Conservation (phyloP, 2,113 vertebrate species). For the Elephantulus edwardii region DNA sequence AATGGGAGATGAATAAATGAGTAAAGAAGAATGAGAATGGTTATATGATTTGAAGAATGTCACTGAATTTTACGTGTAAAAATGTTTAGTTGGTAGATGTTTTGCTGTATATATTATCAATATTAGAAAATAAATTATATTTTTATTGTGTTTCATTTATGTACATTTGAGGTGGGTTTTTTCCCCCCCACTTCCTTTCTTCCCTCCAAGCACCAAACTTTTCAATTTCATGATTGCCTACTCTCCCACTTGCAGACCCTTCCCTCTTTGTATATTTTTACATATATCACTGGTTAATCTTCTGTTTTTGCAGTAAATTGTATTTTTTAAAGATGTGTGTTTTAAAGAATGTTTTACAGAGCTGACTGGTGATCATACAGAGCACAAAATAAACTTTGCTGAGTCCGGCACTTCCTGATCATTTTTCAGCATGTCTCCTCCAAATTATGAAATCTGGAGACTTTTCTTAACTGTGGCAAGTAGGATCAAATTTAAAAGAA, state of each 20-base stretch:
- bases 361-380: constrained; percentile 3
- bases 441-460: constrained; percentile 33
- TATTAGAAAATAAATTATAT: not conserved
- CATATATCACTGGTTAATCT: too few species aligned
- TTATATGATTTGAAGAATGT: not conserved
- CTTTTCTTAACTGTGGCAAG: constrained; percentile 43
- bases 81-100: not conserved
- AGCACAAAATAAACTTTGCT: constrained; percentile 42
- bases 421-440: constrained; percentile 50
- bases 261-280: too few species aligned
- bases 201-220: too few species aligned
- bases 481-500: not conserved
- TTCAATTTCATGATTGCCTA: too few species aligned
- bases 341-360: not conserved
- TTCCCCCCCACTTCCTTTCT: too few species aligned
- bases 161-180: too few species aligned
- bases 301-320: too few species aligned
- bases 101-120: not conserved
- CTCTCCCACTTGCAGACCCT: too few species aligned
- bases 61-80: not conserved
- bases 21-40: not conserved
- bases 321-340: not conserved
- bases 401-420: constrained; percentile 6
- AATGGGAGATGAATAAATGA: not conserved
- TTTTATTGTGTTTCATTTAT: too few species aligned